These are phyloP conservation scores for Myathropa florea DNA, from an alignment of 2,888 invertebrate species.

Conservation along the genomic window DNA sequence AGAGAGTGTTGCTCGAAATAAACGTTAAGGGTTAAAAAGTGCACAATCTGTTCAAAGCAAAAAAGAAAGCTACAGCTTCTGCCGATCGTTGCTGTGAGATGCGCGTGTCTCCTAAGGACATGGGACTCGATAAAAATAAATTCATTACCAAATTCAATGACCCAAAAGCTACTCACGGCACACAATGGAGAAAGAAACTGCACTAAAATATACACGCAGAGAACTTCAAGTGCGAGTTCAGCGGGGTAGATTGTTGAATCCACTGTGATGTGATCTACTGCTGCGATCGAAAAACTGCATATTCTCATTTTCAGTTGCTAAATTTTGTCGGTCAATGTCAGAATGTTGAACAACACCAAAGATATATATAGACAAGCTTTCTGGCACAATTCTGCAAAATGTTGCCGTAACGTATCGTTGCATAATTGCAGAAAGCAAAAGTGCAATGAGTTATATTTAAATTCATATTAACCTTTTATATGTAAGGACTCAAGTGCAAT, in stretches of 20 bases:
- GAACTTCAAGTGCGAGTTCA: not conserved
- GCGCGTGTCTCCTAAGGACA: not conserved
- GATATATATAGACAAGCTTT: conserved; percentile 57
- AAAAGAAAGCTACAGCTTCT: not conserved
- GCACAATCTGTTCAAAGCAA: not conserved
- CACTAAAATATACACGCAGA: not conserved
- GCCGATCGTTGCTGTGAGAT: conserved; percentile 3
- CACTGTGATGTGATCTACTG: no score
- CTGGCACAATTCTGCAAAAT: conserved; percentile 10
- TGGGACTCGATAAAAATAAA: conserved; percentile 50
- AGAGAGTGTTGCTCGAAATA: conserved; percentile 15
- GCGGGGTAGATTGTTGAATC: not conserved
- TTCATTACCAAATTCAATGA: conserved; percentile 61
- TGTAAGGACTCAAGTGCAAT: not conserved
- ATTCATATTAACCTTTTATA: no score
- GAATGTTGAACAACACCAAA: not conserved
- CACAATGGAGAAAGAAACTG: not conserved
- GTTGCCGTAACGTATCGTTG: conserved; percentile 17
- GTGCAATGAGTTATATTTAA: not conserved
- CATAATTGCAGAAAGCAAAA: conserved; percentile 46
- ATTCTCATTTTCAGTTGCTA: not conserved
- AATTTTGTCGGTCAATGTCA: conserved; percentile 48
- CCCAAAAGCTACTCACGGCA: not conserved
- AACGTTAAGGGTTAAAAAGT: conserved; percentile 28
- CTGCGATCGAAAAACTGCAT: no score